phyloP scores from a whole-genome alignment of 2,888 invertebrate species.

The Homarus gammarus region DNA sequence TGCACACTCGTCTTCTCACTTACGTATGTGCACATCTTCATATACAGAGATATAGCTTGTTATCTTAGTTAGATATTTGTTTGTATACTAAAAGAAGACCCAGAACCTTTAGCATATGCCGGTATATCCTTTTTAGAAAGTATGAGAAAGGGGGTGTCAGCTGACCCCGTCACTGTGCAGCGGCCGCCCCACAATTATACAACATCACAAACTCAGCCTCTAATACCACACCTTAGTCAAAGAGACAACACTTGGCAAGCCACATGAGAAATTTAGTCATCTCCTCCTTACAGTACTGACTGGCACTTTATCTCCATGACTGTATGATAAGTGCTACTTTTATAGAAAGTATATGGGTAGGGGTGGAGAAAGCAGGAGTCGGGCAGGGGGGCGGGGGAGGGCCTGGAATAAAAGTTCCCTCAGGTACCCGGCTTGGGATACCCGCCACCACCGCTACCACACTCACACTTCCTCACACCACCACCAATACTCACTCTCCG shows the following conservation, averaged over 20 bases:
- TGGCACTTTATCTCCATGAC: background rate
- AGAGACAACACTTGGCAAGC: too few species aligned
- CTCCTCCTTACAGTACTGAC: background rate
- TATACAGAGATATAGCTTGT: too few species aligned
- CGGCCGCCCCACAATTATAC: conserved; percentile 4
- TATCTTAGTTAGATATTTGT: too few species aligned
- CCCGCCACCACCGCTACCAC: conserved; percentile 30
- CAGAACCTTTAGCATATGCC: too few species aligned
- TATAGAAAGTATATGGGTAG: conserved; percentile 40
- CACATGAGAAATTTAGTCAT: background rate
- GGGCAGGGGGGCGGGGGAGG: background rate
- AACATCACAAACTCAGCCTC: background rate
- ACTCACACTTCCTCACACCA: background rate
- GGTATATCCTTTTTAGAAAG: conserved; percentile 22
- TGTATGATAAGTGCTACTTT: background rate
- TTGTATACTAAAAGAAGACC: too few species aligned
- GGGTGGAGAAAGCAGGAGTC: conserved; percentile 30
- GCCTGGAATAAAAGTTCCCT: conserved; percentile 24
- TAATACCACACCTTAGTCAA: background rate
- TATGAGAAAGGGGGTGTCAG: conserved; percentile 17
- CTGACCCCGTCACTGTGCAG: conserved; percentile 36
- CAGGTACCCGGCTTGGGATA: conserved; percentile 23
- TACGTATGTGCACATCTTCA: background rate
- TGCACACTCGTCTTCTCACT: too few species aligned
- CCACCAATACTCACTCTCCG: background rate